Evolutionary conservation across 2,888 invertebrate genomes (phyloP), one percentile per base, ranked within the genome.

Genomic region (Frankliniella fusca): DNA sequence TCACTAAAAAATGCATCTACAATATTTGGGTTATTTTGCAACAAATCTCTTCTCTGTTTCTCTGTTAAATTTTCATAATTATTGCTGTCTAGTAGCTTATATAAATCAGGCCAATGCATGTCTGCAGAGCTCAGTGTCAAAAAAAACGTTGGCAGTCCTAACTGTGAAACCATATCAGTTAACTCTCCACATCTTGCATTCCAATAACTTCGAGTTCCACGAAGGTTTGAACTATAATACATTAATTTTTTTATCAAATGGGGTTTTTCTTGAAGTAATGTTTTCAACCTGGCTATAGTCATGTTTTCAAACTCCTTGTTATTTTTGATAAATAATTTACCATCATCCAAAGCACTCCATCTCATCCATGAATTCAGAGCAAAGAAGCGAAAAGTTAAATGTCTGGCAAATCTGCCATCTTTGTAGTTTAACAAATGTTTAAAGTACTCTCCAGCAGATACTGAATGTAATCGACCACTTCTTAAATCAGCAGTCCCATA

Each of bases 61-160:
- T 54, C 20, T 54, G 54, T 18, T 10, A 54, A 54, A 9, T 54
- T 54, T 3, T 3, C 12, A 3, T 18, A 12, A 54, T 54, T 20
- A 54, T 54, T 20, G 20, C 48, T 28, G 3, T 18, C 48, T 10
- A 84, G 54, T 0, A 84, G 28, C 10, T 54, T 50, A 28, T 80
- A 81, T 12, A 83, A 65, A 84, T n/a, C n/a, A n/a, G n/a, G n/a
- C n/a, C n/a, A n/a, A n/a, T n/a, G n/a, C n/a, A n/a, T n/a, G n/a
- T n/a, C 84, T 50, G 84, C 84, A 5, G 83, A 83, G n/a, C 83
- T 83, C 18, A 84, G 50, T 12, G 84, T 84, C 80, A 84, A 81
- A 81, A 84, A 84, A 3, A 83, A 23, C 10, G 84, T 83, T 38
- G 83, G 84, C 3, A 70, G 18, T 12, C 84, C 84, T 5, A 84